A percentile compares a stretch with the other conserved stretches of the same genome.
Evolutionary conservation across 1,140 invertebrate species (phyloP).

Genomic region (Capitella teleta): DNA sequence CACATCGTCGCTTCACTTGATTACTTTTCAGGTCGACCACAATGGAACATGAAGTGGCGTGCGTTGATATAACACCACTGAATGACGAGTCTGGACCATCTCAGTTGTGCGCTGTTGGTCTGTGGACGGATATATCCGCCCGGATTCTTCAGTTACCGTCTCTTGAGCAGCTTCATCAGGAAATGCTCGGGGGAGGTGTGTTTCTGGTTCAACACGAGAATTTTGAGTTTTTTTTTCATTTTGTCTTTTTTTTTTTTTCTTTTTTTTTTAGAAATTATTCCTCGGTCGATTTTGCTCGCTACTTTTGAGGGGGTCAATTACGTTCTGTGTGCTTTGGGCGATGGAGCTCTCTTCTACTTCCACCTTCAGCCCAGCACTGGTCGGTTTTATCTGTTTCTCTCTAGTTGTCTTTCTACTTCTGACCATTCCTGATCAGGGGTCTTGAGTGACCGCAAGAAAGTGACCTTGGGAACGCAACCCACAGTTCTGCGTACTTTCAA

Average conservation of each 20-base stretch:
- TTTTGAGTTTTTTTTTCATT: too few species aligned
- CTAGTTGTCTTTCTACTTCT: too few species aligned
- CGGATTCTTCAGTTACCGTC: slow-evolving; percentile 67
- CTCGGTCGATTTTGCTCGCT: slow-evolving; percentile 85
- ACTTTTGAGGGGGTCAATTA: slow-evolving; percentile 87
- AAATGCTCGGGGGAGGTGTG: slow-evolving; percentile 71
- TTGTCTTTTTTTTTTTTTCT: too few species aligned
- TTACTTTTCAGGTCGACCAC: slow-evolving; percentile 25
- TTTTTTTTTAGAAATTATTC: slow-evolving; percentile 77
- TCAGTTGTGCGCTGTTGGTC: slow-evolving; percentile 75
- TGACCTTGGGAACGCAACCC: slow-evolving; percentile 93
- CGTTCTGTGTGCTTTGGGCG: slow-evolving; percentile 67
- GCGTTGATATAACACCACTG: slow-evolving; percentile 83
- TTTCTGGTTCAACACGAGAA: too few species aligned
- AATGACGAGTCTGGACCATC: slow-evolving; percentile 45
- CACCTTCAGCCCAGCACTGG: slow-evolving; percentile 46
- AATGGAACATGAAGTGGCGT: slow-evolving; percentile 88
- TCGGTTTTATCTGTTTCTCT: slow-evolving; percentile 13
- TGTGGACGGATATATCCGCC: slow-evolving; percentile 96
- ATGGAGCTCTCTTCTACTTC: slow-evolving; percentile 97
- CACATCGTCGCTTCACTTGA: background rate
- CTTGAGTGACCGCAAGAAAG: slow-evolving; percentile 42
- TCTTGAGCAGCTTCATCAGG: slow-evolving; percentile 57
- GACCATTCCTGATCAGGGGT: too few species aligned
- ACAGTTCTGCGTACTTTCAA: slow-evolving; percentile 83